Base-by-base conservation (phyloP, 2,113 vertebrate genomes). In the Piliocolobus tephrosceles region DNA sequence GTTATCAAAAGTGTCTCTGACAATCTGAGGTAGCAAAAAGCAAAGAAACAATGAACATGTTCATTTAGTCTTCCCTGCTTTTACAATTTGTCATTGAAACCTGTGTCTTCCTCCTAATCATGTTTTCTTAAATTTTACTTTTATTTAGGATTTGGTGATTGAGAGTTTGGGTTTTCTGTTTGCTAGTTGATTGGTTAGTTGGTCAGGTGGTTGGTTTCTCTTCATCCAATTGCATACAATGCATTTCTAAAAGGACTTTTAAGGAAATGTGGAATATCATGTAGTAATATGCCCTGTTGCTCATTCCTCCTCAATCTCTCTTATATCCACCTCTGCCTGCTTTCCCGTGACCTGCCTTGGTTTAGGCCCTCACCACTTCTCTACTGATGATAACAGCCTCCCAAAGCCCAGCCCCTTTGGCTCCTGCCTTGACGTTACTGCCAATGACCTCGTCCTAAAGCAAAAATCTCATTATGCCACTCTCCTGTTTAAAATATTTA, bases 281-380 rank as follows among this genome's bases (percentile, higher is more conserved):
- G 5, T 43, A 14, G 10, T 57, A 12, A 0, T 38, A 35, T 43
- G 58, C 22, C 16, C 78, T 12, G 6, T 32, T 32, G 40, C 52
- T 61, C 73, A 40, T 55, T 43, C 14, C n/a, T n/a, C 68, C 73
- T 40, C 23, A n/a, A 9, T 18, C 50, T 30, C 52, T 47, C 2
- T 9, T 1, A 0, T 70, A 66, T 14, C 22, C 11, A 30, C 38
- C 40, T 87, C 30, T 22, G n/a, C 13, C n/a, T 55, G 40, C 32
- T n/a, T 40, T 4, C 22, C 58, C 0, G 0, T 5, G 6, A 11
- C 47, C 11, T 10, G 55, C 6, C 38, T 38, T 0, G 57, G 5
- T 27, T 11, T 25, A 2, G 6, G 11, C n/a, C 45, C 45, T 70
- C 30, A 25, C 11, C 32, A 5, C 27, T 70, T 82, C 25, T 32